phyloP scores from a whole-genome alignment of 2,113 vertebrate genomes.

The Actenoides hombroni region DNA sequence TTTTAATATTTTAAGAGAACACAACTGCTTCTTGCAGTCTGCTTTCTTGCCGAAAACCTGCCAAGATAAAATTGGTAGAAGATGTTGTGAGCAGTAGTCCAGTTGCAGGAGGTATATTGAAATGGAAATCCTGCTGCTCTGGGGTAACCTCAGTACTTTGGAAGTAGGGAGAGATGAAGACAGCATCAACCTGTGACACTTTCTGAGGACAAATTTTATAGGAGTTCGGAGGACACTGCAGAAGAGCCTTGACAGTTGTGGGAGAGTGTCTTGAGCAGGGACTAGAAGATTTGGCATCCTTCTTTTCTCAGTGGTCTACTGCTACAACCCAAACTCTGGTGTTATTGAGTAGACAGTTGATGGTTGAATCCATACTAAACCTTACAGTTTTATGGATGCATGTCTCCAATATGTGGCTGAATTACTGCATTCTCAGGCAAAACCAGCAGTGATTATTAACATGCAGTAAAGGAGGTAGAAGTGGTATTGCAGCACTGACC shows the following conservation, averaged over 20 bases:
- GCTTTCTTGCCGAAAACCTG: neutral
- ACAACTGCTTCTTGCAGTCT: neutral
- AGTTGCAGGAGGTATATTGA: neutral
- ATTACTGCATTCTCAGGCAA: neutral
- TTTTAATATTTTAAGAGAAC: neutral
- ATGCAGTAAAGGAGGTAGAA: neutral
- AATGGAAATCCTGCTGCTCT: neutral
- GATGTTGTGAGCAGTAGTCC: neutral
- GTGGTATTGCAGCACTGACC: neutral
- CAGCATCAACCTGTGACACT: neutral
- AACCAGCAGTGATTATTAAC: neutral
- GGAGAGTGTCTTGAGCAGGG: neutral
- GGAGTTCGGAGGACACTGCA: neutral
- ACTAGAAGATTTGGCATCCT: neutral
- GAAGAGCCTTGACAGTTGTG: neutral
- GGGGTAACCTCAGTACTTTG: neutral
- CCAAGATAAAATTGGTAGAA: slow-evolving; percentile 17
- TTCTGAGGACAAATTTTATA: neutral
- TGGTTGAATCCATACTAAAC: neutral
- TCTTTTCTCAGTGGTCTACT: neutral
- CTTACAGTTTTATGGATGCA: rapidly evolving
- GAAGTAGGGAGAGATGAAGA: neutral
- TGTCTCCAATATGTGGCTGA: neutral
- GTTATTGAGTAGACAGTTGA: neutral
- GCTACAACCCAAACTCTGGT: neutral